Conservation (phyloP, 1,140 invertebrate species). For the Bombus picipes region DNA sequence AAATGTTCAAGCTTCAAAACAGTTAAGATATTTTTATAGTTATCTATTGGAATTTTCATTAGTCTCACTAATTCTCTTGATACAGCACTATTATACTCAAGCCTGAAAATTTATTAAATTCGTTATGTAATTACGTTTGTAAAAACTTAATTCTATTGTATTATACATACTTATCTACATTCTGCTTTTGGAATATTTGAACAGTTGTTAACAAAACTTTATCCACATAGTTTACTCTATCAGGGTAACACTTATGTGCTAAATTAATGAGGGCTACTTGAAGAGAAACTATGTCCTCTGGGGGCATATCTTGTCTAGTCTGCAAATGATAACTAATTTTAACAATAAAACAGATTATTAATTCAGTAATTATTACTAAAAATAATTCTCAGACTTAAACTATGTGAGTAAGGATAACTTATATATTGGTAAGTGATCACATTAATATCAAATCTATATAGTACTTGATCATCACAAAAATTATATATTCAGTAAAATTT, state of each 20-base stretch:
- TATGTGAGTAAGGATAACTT: slow-evolving; percentile 73
- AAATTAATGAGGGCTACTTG: slow-evolving; percentile 98
- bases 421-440: slow-evolving; percentile 58
- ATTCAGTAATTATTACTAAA: neutral
- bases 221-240: slow-evolving; percentile 97
- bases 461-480: slow-evolving; percentile 74
- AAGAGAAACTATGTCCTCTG: slow-evolving; percentile 97
- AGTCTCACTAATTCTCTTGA: slow-evolving; percentile 96
- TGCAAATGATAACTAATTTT: slow-evolving; percentile 78
- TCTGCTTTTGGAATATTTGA: slow-evolving; percentile 91
- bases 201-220: slow-evolving; percentile 96
- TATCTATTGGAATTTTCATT: slow-evolving; percentile 96
- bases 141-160: slow-evolving; percentile 3
- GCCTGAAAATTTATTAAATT: slow-evolving; percentile 75
- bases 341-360: slow-evolving; percentile 76
- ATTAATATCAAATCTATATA: slow-evolving; percentile 68
- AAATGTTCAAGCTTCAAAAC: slow-evolving; percentile 93
- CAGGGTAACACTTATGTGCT: slow-evolving; percentile 97
- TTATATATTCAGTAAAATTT: slow-evolving; percentile 2
- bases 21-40: slow-evolving; percentile 96
- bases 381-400: slow-evolving; percentile 80
- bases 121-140: neutral
- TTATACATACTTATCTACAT: slow-evolving; percentile 87
- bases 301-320: slow-evolving; percentile 95
- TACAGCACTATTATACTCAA: slow-evolving; percentile 92